Conservation (phyloP, 1,140 invertebrate genomes). For the Chironomus striatipennis region DNA sequence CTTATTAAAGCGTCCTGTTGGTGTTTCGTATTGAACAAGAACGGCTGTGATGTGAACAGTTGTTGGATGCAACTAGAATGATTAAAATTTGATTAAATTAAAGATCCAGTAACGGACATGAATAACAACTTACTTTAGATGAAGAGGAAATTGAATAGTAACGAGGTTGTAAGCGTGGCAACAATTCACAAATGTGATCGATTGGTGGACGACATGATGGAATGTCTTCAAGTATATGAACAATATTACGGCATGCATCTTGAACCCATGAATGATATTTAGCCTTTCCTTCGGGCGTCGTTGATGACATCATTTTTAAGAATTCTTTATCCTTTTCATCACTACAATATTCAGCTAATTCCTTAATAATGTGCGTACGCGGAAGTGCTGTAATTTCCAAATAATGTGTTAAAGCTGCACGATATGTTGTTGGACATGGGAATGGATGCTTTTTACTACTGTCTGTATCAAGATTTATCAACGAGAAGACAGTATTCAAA, state of each 20-base stretch:
- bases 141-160: constrained; percentile 99
- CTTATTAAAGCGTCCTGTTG: constrained; percentile 75
- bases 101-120: no score
- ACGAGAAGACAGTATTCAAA: constrained; percentile 72
- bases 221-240: constrained; percentile 92
- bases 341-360: constrained; percentile 84
- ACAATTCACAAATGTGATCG: constrained; percentile 91
- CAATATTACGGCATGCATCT: constrained; percentile 85
- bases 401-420: constrained; percentile 93
- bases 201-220: constrained; percentile 85
- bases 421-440: constrained; percentile 93
- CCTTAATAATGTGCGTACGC: constrained; percentile 91
- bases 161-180: constrained; percentile 90
- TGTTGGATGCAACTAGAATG: constrained; percentile 43
- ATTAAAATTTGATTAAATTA: constrained; percentile 36
- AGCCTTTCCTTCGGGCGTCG: constrained; percentile 76
- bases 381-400: constrained; percentile 93
- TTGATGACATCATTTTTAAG: constrained; percentile 68
- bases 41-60: constrained; percentile 95
- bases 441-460: constrained; percentile 98
- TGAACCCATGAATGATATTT: constrained; percentile 88
- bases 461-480: constrained; percentile 89
- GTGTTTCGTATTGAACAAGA: constrained; percentile 87
- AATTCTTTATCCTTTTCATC: constrained; percentile 79
- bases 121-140: constrained; percentile 61